Evolutionary conservation across 1,140 invertebrate genomes (phyloP).

Genomic region (Eumaeus atala): DNA sequence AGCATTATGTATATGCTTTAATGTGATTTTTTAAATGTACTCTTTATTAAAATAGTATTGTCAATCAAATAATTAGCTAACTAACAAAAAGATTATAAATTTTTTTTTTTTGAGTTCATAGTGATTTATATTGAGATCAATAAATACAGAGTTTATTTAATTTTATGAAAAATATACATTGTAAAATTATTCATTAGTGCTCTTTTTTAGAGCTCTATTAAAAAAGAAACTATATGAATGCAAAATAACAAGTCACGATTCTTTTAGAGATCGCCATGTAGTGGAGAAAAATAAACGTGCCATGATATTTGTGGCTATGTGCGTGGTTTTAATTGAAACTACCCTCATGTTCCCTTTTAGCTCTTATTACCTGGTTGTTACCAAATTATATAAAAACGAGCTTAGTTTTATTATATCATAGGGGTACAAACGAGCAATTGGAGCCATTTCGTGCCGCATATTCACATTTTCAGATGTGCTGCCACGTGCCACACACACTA

Average conservation of each 20-base stretch:
- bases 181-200: constrained; percentile 68
- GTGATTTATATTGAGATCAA: constrained; percentile 73
- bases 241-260: constrained; percentile 74
- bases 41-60: constrained; percentile 73
- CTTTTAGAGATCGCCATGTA: constrained; percentile 76
- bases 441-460: too few relatives aligned
- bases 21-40: constrained; percentile 76
- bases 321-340: constrained; percentile 43
- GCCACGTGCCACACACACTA: too few relatives aligned
- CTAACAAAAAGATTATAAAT: constrained; percentile 72
- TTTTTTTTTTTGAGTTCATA: constrained; percentile 72
- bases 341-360: background rate
- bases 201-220: constrained; percentile 63
- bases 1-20: constrained; percentile 75
- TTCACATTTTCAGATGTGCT: too few relatives aligned
- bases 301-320: constrained; percentile 74
- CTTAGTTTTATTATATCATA: too few relatives aligned
- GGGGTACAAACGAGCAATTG: too few relatives aligned
- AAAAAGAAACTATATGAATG: constrained; percentile 68
- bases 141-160: constrained; percentile 75
- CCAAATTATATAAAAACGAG: too few relatives aligned
- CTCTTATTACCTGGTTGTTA: too few relatives aligned
- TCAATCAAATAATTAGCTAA: constrained; percentile 71
- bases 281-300: constrained; percentile 76
- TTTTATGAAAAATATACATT: constrained; percentile 72